phyloP scores from a whole-genome alignment of 1,140 invertebrate species.

The Pachypsylla venusta region DNA sequence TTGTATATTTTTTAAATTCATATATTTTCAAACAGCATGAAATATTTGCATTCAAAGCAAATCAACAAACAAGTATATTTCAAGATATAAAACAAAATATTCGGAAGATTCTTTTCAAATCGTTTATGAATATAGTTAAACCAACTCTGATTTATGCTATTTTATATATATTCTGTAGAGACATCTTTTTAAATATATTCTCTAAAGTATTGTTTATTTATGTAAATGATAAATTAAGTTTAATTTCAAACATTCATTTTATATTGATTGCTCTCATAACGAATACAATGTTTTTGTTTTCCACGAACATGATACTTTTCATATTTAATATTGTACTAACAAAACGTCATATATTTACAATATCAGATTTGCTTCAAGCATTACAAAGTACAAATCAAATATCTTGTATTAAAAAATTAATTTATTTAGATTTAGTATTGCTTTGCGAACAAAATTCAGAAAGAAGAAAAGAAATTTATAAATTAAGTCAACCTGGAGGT shows the following conservation, averaged over 20 bases:
- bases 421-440: constrained; percentile 48
- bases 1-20: not conserved
- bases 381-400: not conserved
- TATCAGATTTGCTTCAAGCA: constrained; percentile 1
- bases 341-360: constrained; percentile 7
- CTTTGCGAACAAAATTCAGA: constrained; percentile 39
- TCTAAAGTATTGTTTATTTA: not conserved
- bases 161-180: not conserved
- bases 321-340: constrained; percentile 1
- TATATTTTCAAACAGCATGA: constrained; percentile 8
- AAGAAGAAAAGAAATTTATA: constrained; percentile 45
- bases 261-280: not conserved
- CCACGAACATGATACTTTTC: not conserved
- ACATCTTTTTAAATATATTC: not conserved
- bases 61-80: constrained; percentile 1
- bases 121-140: not conserved
- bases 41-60: constrained; percentile 5
- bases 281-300: not conserved
- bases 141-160: not conserved
- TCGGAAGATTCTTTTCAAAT: not conserved
- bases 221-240: not conserved
- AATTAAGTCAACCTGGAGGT: constrained; percentile 55
- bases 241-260: constrained; percentile 6
- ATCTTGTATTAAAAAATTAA: constrained; percentile 31
- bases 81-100: not conserved